phyloP scores from a whole-genome alignment of 2,113 vertebrate genomes.

The Butastur rufipennis region DNA sequence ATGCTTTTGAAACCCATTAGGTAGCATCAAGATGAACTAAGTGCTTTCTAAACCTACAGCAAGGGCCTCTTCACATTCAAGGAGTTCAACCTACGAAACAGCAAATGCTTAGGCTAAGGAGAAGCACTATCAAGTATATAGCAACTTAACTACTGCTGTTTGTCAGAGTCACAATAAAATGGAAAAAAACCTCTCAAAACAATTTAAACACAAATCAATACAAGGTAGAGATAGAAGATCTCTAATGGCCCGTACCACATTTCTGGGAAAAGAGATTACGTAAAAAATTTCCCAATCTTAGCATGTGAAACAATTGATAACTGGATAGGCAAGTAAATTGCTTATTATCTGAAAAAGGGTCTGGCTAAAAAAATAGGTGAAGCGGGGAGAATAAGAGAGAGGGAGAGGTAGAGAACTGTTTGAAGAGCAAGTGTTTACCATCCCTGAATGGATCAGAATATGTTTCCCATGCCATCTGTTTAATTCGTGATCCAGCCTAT shows the following conservation, averaged over 20 bases:
- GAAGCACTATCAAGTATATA: neutral
- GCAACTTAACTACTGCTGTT: neutral
- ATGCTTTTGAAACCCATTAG: neutral
- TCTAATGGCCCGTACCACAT: neutral
- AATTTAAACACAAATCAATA: neutral
- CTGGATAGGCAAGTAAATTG: neutral
- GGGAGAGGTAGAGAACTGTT: neutral
- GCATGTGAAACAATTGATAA: neutral
- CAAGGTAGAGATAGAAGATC: neutral
- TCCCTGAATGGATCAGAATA: neutral
- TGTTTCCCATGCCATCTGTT: neutral
- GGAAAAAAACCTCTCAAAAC: neutral
- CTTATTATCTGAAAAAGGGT: neutral
- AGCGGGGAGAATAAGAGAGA: neutral
- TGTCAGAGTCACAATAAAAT: neutral
- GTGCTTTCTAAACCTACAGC: neutral
- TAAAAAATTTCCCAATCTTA: neutral
- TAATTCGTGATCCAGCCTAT: neutral
- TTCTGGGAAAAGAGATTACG: neutral
- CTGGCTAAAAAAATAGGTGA: neutral
- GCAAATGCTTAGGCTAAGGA: neutral
- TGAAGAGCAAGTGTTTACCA: neutral
- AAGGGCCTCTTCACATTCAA: neutral
- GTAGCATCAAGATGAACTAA: neutral
- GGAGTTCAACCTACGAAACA: neutral